These are phyloP conservation scores for Ascidia mentula DNA, from an alignment of 23 tunicate genomes.

Conservation along the genomic window DNA sequence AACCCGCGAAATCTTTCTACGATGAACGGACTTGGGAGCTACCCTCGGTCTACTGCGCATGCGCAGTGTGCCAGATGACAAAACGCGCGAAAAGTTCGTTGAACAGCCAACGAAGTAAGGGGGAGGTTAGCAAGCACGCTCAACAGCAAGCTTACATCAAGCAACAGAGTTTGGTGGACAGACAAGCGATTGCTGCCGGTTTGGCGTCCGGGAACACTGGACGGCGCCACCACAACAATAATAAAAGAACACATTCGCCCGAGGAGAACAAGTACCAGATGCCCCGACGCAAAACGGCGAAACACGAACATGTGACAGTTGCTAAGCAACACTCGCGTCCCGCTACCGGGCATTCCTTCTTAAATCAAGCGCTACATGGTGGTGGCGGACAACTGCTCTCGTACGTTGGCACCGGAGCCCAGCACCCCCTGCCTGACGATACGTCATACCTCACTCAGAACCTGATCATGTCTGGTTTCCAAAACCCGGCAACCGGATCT, in stretches of 20 bases:
- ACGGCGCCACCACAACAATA: constrained; percentile 1
- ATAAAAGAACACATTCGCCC: constrained; percentile 30
- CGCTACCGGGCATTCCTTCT: not conserved
- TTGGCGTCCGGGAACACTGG: not conserved
- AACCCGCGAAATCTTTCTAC: not conserved
- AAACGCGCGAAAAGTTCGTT: constrained; percentile 25
- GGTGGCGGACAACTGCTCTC: not conserved
- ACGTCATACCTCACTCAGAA: not conserved
- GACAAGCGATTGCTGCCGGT: not conserved
- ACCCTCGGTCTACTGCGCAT: constrained; percentile 40
- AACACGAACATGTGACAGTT: constrained; percentile 11
- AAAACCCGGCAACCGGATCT: constrained; percentile 20
- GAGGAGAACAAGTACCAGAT: not conserved
- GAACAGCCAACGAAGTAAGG: constrained; percentile 12
- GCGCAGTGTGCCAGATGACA: constrained; percentile 54
- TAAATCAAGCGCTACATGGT: not conserved
- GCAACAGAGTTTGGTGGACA: not conserved
- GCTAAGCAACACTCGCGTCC: not conserved
- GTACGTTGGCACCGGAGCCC: not conserved
- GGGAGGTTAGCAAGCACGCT: not conserved
- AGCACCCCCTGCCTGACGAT: not conserved
- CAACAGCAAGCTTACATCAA: not conserved
- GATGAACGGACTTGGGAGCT: not conserved
- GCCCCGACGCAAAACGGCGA: constrained; percentile 22
- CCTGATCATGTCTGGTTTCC: constrained; percentile 12